Base-by-base conservation (phyloP, 2,797 vertebrate species). In the Cygnus olor region DNA sequence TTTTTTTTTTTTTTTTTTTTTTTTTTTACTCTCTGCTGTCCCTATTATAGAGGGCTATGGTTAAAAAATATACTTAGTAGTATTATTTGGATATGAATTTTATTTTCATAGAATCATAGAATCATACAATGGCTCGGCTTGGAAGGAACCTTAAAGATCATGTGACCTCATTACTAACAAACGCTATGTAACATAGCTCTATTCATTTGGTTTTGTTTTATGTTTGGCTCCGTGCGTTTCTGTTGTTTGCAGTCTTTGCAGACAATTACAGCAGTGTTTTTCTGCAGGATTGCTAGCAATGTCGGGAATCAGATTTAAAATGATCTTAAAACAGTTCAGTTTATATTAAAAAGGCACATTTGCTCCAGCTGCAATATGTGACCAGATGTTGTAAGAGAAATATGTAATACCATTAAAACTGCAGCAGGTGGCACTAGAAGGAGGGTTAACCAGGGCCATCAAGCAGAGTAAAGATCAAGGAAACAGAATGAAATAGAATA, bases 391-490 rank as follows among this genome's bases (percentile, higher is more conserved):
- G 27, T 12, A 30, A 71, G 27, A 88, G 54, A 54, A 78, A 56
- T 10, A 8, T 88, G 90, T 81, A 91, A 93, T 87, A 45, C 61
- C 85, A 80, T 60, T 0, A 80, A 40, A 40, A 47, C 44, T 58
- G 63, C 87, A 93, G 92, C 72, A 96, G 94, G 74, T 96, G 92
- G 83, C 89, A 76, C 63, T 78, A 63, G 64, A 93, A 85, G 88
- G 54, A 93, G 88, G 47, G 69, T 85, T 93, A 89, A 80, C n/a
- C 18, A 47, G 28, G 60, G 49, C 82, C 72, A 44, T 30, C 66
- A 80, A 3, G 56, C 12, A 10, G 20, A 47, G 2, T 4, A 40
- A 4, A 14, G 6, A 47, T 34, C 9, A 79, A 69, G 18, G 17
- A 53, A 70, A 40, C 8, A 4, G 14, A 70, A 73, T 28, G n/a